A percentile compares a stretch with the other conserved stretches of the same genome.
Conservation (phyloP, 2,113 vertebrate genomes). For the Eulemur macaco region DNA sequence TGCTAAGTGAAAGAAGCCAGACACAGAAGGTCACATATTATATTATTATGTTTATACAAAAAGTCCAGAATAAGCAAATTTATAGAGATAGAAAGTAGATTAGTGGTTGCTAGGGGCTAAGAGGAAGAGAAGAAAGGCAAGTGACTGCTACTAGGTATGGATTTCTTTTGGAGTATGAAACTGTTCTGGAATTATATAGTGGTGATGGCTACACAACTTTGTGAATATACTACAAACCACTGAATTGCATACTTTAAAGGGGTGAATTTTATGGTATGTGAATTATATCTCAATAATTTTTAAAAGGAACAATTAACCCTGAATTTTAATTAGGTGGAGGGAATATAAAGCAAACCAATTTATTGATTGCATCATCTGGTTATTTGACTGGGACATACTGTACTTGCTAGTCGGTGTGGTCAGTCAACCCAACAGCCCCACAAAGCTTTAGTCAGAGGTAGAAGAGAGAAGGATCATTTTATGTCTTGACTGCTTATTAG, state of each 20-base stretch:
- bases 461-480: neutral
- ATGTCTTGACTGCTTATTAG: neutral
- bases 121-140: neutral
- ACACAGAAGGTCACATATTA: neutral
- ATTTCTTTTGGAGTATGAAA: neutral
- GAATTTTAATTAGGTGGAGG: neutral
- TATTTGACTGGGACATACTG: neutral
- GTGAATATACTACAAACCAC: neutral
- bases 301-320: neutral
- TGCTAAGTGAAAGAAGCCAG: neutral
- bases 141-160: neutral
- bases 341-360: neutral
- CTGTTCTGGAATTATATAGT: neutral
- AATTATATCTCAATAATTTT: neutral
- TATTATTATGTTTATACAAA: neutral
- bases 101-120: neutral
- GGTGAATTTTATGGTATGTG: neutral
- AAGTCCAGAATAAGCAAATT: neutral
- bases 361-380: neutral
- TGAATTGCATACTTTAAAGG: neutral
- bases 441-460: neutral
- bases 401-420: neutral
- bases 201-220: neutral
- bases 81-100: neutral
- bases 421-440: neutral